Evolutionary conservation across 2,888 invertebrate genomes (phyloP), one percentile per base, ranked within the genome.

Genomic region (Entomobrya multifasciata): DNA sequence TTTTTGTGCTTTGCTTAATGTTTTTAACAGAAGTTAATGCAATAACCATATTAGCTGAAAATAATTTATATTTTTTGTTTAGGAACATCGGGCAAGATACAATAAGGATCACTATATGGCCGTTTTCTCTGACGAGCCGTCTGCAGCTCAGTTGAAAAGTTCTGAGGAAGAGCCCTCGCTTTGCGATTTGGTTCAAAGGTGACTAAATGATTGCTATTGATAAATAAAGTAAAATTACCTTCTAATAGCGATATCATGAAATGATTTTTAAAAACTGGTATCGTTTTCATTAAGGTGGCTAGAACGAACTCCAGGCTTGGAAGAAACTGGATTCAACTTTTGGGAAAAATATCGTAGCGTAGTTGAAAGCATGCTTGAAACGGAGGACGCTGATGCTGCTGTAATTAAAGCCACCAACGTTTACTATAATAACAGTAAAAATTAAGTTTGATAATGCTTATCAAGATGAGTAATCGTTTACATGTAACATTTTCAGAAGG

Each of bases 271-370:
- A n/a, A 6, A 41, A 5, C 15, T 65, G 27, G 44, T 70, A 41
- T 22, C 3, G 49, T 6, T 77, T 57, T 74, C 11, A 8, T 27
- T 55, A 44, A 91, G 90, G 65, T 99, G 99, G 99, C 93, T 99
- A 88, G 98, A 98, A 91, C 94, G 99, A 62, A 99, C 98, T 0
- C 99, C 99, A 0, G 99, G 99, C 0, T 93, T 99, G 25, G 96
- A 97, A 92, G 93, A 94, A 0, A 94, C 95, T 77, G 97, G 96
- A 1, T 98, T 98, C 92, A 95, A 98, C 92, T 99, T 99, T 93
- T 99, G 98, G 98, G 95, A 95, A 41, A 97, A 97, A 92, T 99
- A 97, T 93, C 94, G 95, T 91, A 93, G 93, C 1, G 94, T 95
- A 1, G 97, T 97, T 13, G 94, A 95, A 90, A 93, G 93, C 30